A percentile compares a stretch with the other conserved stretches of the same genome.
Evolutionary conservation across 2,113 vertebrate species (phyloP).

Genomic region (Ascaphus truei): DNA sequence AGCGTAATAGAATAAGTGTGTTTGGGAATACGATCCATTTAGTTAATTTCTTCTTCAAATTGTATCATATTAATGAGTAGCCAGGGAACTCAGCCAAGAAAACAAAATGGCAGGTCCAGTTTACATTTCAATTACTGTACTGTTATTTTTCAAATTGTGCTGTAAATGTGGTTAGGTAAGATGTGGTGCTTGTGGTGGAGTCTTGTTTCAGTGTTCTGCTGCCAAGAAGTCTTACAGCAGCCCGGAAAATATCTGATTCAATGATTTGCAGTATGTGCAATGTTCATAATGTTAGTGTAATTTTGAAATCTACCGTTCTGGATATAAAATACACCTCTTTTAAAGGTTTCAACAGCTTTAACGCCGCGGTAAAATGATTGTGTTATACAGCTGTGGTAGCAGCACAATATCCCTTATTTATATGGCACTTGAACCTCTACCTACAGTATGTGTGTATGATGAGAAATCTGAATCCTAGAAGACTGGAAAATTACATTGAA

Average conservation of each 20-base stretch:
- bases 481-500: too few species aligned
- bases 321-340: too few species aligned
- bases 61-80: too few species aligned
- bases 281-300: not conserved
- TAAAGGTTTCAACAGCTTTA: too few species aligned
- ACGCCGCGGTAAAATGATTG: too few species aligned
- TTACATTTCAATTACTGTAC: constrained; percentile 1
- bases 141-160: not conserved
- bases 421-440: too few species aligned
- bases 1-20: constrained; percentile 17
- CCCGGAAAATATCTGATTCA: not conserved
- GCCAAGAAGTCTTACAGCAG: not conserved
- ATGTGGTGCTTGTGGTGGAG: not conserved
- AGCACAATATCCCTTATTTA: too few species aligned
- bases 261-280: not conserved
- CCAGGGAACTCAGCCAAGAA: not conserved
- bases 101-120: not conserved
- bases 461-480: too few species aligned
- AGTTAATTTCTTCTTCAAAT: not conserved
- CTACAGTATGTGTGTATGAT: too few species aligned
- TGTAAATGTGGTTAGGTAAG: constrained; percentile 3
- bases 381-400: too few species aligned
- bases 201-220: not conserved
- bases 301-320: too few species aligned
- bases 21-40: not conserved